phyloP scores from a whole-genome alignment of 2,888 invertebrate genomes.

The Archips crataeganus region DNA sequence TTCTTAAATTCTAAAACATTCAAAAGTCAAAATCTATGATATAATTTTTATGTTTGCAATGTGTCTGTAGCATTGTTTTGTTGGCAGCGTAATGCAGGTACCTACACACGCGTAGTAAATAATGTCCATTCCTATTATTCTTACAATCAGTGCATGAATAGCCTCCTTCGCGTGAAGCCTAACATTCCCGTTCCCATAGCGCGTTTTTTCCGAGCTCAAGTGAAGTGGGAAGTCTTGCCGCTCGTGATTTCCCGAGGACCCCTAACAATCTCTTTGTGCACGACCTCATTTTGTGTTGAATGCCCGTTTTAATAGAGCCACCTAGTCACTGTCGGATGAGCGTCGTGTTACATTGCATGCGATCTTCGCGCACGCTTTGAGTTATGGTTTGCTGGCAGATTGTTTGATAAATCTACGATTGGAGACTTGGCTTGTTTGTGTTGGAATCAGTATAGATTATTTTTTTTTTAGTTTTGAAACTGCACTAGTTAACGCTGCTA shows the following conservation, averaged over 20 bases:
- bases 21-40: no score
- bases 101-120: not conserved
- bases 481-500: no score
- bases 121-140: not conserved
- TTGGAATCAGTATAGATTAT: not conserved
- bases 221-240: slow-evolving; percentile 46
- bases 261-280: slow-evolving; percentile 74
- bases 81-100: not conserved
- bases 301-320: slow-evolving; percentile 60
- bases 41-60: no score
- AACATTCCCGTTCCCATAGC: slow-evolving; percentile 17
- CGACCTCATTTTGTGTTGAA: slow-evolving; percentile 75
- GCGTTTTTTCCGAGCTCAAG: slow-evolving; percentile 26
- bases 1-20: no score
- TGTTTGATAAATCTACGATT: not conserved
- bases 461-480: no score
- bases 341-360: slow-evolving; percentile 46
- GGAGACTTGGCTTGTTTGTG: not conserved
- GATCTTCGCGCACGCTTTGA: slow-evolving; percentile 23
- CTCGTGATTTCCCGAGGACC: slow-evolving; percentile 71
- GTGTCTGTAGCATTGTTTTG: not conserved
- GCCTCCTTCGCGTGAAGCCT: slow-evolving; percentile 7
- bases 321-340: slow-evolving; percentile 59
- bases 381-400: slow-evolving; percentile 20
- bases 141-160: slow-evolving; percentile 10